Evolutionary conservation across 2,888 invertebrate species (phyloP), one percentile per base, ranked within the genome.

Genomic region (Polylopha cassiicola): DNA sequence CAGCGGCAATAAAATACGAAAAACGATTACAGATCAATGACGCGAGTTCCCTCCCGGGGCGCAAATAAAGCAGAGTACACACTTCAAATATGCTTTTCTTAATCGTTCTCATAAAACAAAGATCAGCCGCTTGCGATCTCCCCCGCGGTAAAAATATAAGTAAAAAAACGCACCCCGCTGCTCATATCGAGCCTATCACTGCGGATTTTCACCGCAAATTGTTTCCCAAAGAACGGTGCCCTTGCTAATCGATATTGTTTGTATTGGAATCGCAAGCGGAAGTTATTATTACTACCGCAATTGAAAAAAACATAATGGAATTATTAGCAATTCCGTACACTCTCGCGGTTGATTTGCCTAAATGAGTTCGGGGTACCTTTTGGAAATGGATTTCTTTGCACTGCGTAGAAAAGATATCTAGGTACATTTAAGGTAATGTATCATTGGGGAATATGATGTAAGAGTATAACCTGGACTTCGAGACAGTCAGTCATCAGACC

Each of bases 31-130:
- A 70, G 81, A 79, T 77, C 85, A 85, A 85, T 85, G 85, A 84
- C 79, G 82, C 85, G 71, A 74, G 64, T 77, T 73, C 78, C 82
- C 84, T 77, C 76, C 72, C 61, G 69, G 73, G 73, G 76, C 71
- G 76, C 80, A 82, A 84, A 82, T 82, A 85, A 81, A 76, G 74
- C 78, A 65, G 65, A 75, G 76, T 81, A 79, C 82, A 81, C 80
- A 82, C 84, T 85, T 79, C 82, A 84, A 85, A 85, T 85, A 85
- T 85, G 85, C 84, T 82, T 85, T 85, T 85, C 85, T 85, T 85
- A 85, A 85, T 85, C 85, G 85, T 84, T 84, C 85, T 84, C 85
- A 81, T 85, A 85, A 85, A 85, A 85, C 85, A 85, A 84, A 85
- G 85, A 84, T 82, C 84, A 82, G 73, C 65, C 66, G 65, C 63